Conservation (phyloP, 1,140 invertebrate species). For the Andrena cerasifolii region DNA sequence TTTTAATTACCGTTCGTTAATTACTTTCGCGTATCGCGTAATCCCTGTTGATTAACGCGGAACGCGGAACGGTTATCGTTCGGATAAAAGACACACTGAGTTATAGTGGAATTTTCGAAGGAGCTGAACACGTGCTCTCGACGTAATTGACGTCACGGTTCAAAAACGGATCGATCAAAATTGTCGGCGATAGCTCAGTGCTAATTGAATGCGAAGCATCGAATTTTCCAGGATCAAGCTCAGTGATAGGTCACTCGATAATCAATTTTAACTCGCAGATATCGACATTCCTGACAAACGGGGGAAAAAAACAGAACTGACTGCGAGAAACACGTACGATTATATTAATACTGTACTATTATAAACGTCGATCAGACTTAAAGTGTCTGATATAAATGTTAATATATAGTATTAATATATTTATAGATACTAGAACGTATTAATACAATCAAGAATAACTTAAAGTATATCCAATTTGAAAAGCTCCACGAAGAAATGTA, state of each 20-base stretch:
- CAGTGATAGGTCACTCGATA: background rate
- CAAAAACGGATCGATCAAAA: background rate
- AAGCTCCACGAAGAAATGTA: background rate
- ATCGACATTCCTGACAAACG: background rate
- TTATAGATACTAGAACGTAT: no score
- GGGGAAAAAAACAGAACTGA: background rate
- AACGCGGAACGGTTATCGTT: slow-evolving; percentile 26
- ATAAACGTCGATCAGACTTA: no score
- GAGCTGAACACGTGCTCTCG: slow-evolving; percentile 36
- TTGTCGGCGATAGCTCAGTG: background rate
- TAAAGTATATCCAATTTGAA: background rate
- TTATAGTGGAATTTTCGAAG: background rate
- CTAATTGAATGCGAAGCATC: no score
- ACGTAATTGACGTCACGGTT: slow-evolving; percentile 19
- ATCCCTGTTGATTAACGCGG: slow-evolving; percentile 25
- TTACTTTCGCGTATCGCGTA: slow-evolving; percentile 30
- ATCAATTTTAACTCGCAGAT: background rate
- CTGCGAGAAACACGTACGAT: background rate
- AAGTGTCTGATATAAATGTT: no score
- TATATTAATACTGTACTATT: no score
- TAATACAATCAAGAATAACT: no score
- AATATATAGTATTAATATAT: no score
- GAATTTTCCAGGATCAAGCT: no score
- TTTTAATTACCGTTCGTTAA: slow-evolving; percentile 28
- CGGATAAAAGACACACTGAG: slow-evolving; percentile 7